phyloP scores from a whole-genome alignment of 2,113 vertebrate genomes.

The Odocoileus hemionus region DNA sequence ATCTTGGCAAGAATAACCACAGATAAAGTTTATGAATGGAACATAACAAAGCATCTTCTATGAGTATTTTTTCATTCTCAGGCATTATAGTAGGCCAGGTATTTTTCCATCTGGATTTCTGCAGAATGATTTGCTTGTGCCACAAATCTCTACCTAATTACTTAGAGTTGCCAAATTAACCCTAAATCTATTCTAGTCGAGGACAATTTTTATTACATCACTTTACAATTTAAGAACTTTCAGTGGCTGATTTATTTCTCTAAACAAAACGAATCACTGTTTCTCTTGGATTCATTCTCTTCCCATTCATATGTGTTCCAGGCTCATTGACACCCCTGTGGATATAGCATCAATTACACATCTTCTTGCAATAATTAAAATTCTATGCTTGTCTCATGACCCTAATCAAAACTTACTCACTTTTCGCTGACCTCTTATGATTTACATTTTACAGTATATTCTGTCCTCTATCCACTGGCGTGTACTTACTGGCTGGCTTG shows the following conservation, averaged over 20 bases:
- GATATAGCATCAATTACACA: neutral
- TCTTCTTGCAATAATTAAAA: neutral
- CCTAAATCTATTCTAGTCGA: neutral
- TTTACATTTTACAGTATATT: neutral
- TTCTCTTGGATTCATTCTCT: neutral
- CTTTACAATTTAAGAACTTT: neutral
- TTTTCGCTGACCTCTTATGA: neutral
- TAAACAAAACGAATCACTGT: neutral
- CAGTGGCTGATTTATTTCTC: neutral
- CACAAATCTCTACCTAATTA: neutral
- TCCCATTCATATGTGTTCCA: neutral
- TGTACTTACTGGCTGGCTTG: neutral
- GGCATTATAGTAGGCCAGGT: neutral
- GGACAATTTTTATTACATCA: neutral
- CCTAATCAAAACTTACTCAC: neutral
- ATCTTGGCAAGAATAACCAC: neutral
- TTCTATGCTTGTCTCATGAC: neutral
- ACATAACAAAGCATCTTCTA: neutral
- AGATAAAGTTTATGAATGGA: neutral
- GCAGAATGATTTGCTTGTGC: neutral
- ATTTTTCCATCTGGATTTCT: neutral
- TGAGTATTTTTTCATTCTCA: neutral
- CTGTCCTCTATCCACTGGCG: neutral
- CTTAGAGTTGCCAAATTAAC: neutral
- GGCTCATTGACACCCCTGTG: neutral